Evolutionary conservation across 2,888 invertebrate genomes (phyloP).

Genomic region (Agrochola circellaris): DNA sequence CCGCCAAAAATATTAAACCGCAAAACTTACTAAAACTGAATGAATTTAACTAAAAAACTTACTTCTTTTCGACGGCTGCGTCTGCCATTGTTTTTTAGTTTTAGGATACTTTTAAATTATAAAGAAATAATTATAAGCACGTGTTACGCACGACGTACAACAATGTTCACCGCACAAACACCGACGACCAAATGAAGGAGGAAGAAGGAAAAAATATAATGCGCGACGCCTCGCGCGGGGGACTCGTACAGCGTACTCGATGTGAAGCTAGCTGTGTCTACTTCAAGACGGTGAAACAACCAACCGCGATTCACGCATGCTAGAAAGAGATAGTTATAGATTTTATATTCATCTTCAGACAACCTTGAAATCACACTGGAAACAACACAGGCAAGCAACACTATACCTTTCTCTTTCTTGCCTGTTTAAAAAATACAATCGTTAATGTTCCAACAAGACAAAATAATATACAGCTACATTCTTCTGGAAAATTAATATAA

Average conservation of each 20-base stretch:
- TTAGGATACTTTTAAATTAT: slow-evolving; percentile 72
- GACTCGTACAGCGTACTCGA: slow-evolving; percentile 69
- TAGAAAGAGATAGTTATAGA: slow-evolving; percentile 75
- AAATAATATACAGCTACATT: slow-evolving; percentile 55
- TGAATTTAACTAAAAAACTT: slow-evolving; percentile 84
- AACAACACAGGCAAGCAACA: slow-evolving; percentile 76
- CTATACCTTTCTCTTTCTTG: slow-evolving; percentile 81
- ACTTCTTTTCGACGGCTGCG: slow-evolving; percentile 93
- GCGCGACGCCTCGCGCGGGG: slow-evolving; percentile 83
- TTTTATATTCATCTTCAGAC: slow-evolving; percentile 69
- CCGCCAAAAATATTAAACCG: slow-evolving; percentile 85
- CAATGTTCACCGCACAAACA: slow-evolving; percentile 89
- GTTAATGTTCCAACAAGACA: slow-evolving; percentile 71
- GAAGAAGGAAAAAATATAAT: slow-evolving; percentile 84
- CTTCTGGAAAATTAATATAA: slow-evolving; percentile 50
- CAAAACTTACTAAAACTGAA: slow-evolving; percentile 67
- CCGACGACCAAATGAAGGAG: slow-evolving; percentile 89
- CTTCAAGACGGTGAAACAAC: slow-evolving; percentile 75
- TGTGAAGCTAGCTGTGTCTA: slow-evolving; percentile 79
- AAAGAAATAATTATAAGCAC: slow-evolving; percentile 80
- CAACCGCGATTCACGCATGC: slow-evolving; percentile 23
- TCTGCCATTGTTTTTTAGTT: slow-evolving; percentile 91
- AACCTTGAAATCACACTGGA: slow-evolving; percentile 83
- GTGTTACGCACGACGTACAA: slow-evolving; percentile 85
- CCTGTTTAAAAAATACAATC: slow-evolving; percentile 81